phyloP scores from a whole-genome alignment of 2,888 invertebrate species.

The Phorcus lineatus region DNA sequence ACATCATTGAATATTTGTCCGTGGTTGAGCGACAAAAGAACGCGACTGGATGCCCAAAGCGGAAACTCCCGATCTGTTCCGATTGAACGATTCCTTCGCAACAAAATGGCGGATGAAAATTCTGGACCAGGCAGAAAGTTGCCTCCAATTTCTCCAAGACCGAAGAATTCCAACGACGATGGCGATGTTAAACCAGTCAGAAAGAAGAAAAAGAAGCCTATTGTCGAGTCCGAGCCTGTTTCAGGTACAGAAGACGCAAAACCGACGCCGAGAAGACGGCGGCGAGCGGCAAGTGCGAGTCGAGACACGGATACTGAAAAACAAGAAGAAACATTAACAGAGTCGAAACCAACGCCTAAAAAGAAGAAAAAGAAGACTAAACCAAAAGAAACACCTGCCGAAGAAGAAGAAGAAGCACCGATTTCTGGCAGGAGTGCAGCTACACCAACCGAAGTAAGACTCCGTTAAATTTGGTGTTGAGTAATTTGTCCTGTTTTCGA shows the following conservation, averaged over 20 bases:
- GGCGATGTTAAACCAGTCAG: slow-evolving; percentile 51
- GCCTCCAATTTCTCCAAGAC: slow-evolving; percentile 51
- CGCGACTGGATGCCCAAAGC: neutral
- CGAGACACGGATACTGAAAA: slow-evolving; percentile 37
- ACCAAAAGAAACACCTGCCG: slow-evolving; percentile 31
- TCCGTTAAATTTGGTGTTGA: too few relatives aligned
- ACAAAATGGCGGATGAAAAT: slow-evolving; percentile 36
- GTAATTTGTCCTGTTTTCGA: too few relatives aligned
- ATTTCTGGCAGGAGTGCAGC: neutral
- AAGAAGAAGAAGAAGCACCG: slow-evolving; percentile 41
- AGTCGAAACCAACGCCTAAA: slow-evolving; percentile 34
- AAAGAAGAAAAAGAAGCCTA: slow-evolving; percentile 59
- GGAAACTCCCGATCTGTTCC: neutral
- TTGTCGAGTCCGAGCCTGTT: slow-evolving; percentile 26
- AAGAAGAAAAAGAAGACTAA: slow-evolving; percentile 54
- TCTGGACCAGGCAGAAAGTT: slow-evolving; percentile 25
- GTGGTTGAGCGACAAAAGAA: too few relatives aligned
- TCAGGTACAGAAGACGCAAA: slow-evolving; percentile 25
- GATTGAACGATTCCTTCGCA: slow-evolving; percentile 29
- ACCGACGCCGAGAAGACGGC: slow-evolving; percentile 40
- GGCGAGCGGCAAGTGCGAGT: slow-evolving; percentile 47
- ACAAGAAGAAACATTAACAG: slow-evolving; percentile 38
- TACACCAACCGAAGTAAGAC: too few relatives aligned
- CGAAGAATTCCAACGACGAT: slow-evolving; percentile 31
- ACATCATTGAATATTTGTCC: too few relatives aligned